Base-by-base conservation (phyloP, 1,140 invertebrate species). In the Drosophila bifasciata region DNA sequence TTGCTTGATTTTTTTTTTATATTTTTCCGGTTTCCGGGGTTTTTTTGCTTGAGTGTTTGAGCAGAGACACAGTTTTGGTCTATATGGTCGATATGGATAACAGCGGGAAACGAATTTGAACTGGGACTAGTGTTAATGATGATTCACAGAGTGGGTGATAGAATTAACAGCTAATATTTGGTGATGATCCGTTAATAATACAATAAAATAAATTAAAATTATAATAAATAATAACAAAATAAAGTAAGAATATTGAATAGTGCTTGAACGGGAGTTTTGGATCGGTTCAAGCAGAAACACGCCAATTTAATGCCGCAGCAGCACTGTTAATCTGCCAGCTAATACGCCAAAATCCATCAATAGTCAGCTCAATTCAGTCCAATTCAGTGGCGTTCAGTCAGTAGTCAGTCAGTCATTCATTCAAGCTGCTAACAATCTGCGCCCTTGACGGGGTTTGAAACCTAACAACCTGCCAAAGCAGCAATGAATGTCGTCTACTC, bases 391-490 rank as follows among this genome's bases (percentile, higher is more conserved):
- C 32, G 57, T 57, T 72, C 48, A 62, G 36, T 52, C 67, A 60
- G 48, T 79, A 60, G 48, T 79, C 67, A 72, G 60, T 76, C 55
- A 67, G 59, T 56, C 79, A 79, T 71, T 79, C 70, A 75, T 64
- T 55, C 74, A 63, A 76, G 78, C 67, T 76, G 68, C 76, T 72
- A 74, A 74, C 70, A 74, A 74, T 74, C 63, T 55, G 67, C 62
- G 50, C 59, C 67, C 56, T 53, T 71, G 59, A 76, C 77, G 51
- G 68, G 53, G 56, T 63, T 57, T 48, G 76, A 67, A 77, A 70
- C 81, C 81, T 88, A 85, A 85, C 81, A 85, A 88, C 77, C 83
- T 85, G 81, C 77, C 83, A 81, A 75, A 81, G 78, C 77, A 77
- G 81, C 81, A 85, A 85, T 85, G 83, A 85, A 70, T 85, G 80